Percentiles rank a stretch among this genome's conserved stretches.
Evolutionary conservation across 2,797 vertebrate genomes (phyloP).

Genomic region (Dermochelys coriacea): DNA sequence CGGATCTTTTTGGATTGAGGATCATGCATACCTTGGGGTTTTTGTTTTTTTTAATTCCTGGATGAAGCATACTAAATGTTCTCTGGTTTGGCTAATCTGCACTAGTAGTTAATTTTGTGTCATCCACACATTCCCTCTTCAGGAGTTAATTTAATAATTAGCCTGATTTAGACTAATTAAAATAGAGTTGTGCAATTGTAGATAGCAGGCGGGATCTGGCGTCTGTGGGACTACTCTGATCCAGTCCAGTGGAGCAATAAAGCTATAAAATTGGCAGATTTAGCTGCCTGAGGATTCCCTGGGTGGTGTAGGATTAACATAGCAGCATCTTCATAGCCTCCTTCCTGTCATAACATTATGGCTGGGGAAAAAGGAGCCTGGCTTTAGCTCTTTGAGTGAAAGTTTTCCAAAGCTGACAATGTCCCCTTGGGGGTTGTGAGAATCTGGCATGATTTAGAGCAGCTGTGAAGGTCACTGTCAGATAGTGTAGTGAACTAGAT

Average conservation of each 20-base stretch:
- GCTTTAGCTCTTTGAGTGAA: not conserved
- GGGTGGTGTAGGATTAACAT: not conserved
- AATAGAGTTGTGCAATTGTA: fast-evolving
- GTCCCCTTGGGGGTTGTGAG: not conserved
- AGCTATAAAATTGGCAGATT: too few relatives aligned
- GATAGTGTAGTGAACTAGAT: not conserved
- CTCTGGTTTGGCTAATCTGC: not conserved
- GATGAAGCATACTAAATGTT: not conserved
- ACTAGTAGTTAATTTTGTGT: not conserved
- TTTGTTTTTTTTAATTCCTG: not conserved
- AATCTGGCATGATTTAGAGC: not conserved
- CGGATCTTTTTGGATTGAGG: not conserved
- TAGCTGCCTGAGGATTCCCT: not conserved
- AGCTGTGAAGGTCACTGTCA: not conserved
- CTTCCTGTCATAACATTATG: not conserved
- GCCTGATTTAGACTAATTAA: not conserved
- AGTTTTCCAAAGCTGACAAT: not conserved
- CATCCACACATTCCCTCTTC: fast-evolving
- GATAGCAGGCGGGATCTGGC: not conserved
- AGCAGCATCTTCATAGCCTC: not conserved
- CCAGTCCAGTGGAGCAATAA: not conserved
- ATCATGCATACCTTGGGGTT: not conserved
- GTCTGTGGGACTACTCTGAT: not conserved
- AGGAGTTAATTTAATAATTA: not conserved
- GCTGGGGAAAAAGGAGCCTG: not conserved